These are phyloP conservation scores for Nomada flava DNA, from an alignment of 2,888 invertebrate genomes.

Conservation along the genomic window DNA sequence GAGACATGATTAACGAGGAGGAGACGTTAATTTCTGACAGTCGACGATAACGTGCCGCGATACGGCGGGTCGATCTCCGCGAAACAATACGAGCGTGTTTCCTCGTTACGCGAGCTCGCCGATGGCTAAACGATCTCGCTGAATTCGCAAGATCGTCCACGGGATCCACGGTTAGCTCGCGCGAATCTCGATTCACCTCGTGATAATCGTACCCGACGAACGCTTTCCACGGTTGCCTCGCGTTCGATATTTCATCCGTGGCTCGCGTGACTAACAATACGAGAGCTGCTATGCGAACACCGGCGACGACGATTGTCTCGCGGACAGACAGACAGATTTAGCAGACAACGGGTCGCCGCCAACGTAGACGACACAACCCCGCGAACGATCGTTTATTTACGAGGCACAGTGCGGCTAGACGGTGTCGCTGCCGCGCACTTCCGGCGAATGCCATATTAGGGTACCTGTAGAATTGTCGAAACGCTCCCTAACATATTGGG, in stretches of 20 bases:
- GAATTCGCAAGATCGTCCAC: slow-evolving; percentile 55
- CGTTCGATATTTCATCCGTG: slow-evolving; percentile 62
- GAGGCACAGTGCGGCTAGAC: slow-evolving; percentile 25
- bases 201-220: slow-evolving; percentile 59
- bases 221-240: slow-evolving; percentile 52
- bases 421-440: slow-evolving; percentile 19
- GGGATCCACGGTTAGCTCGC: slow-evolving; percentile 33
- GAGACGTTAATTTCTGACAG: slow-evolving; percentile 35
- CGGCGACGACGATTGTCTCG: slow-evolving; percentile 61
- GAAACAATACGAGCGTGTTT: slow-evolving; percentile 46
- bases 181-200: slow-evolving; percentile 55
- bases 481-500: background rate
- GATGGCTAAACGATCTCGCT: slow-evolving; percentile 38
- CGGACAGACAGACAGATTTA: slow-evolving; percentile 59
- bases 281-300: slow-evolving; percentile 51
- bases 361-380: slow-evolving; percentile 59
- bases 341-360: slow-evolving; percentile 62
- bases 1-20: background rate
- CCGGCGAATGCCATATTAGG: slow-evolving; percentile 50
- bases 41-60: slow-evolving; percentile 39
- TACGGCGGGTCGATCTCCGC: slow-evolving; percentile 10
- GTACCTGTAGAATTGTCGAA: background rate
- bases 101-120: slow-evolving; percentile 27
- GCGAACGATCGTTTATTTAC: slow-evolving; percentile 45
- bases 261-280: slow-evolving; percentile 57